phyloP scores from a whole-genome alignment of 2,113 vertebrate species.

The Chinchilla lanigera region DNA sequence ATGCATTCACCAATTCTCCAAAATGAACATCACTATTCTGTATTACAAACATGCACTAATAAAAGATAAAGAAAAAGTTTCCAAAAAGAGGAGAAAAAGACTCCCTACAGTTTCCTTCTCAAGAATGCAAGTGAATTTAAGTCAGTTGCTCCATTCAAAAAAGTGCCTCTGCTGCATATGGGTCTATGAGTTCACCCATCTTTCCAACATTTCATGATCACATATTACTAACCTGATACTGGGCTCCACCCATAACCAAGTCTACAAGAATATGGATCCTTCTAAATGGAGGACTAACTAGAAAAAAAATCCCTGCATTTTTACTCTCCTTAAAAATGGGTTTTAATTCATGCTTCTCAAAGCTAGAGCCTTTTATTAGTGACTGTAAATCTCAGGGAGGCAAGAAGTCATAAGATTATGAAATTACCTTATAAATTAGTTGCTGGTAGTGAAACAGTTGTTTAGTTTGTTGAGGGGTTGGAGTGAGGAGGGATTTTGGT shows the following conservation, averaged over 20 bases:
- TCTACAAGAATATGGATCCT: background rate
- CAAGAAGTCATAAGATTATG: conserved; percentile 85
- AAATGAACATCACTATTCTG: background rate
- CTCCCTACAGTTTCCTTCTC: background rate
- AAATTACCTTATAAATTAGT: conserved; percentile 89
- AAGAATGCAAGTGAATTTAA: background rate
- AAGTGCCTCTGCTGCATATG: background rate
- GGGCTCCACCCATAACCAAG: background rate
- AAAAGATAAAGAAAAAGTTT: background rate
- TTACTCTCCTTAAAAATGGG: conserved; percentile 83
- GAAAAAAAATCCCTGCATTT: conserved; percentile 64
- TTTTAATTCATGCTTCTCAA: conserved; percentile 85
- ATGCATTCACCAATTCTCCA: background rate
- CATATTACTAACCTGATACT: background rate
- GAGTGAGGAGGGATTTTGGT: conserved; percentile 84
- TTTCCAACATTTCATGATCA: background rate
- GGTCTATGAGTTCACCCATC: background rate
- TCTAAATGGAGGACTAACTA: background rate
- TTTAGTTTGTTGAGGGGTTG: conserved; percentile 85
- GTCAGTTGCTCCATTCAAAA: background rate
- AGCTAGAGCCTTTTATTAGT: conserved; percentile 85
- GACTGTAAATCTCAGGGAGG: conserved; percentile 86
- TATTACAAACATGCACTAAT: background rate
- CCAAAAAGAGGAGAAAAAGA: background rate
- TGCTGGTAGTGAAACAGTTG: conserved; percentile 87